Evolutionary conservation across 2,113 vertebrate species (phyloP), one percentile per base, ranked within the genome.

Genomic region (Bos indicus): DNA sequence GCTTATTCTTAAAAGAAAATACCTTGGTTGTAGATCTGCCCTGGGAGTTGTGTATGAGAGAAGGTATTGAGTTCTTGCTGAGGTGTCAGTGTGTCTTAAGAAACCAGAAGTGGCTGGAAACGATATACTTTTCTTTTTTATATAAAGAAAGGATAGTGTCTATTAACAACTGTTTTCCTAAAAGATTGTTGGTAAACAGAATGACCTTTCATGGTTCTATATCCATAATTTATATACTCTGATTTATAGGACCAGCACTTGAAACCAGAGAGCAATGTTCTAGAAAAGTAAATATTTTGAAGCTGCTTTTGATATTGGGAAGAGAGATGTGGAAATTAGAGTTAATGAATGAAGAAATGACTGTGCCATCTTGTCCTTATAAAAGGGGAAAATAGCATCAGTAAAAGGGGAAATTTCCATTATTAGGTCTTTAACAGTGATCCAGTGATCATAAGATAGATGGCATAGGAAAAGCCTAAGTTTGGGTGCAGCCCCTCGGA

Each of bases 201-300:
- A 56, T 77, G 11, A 90, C 26, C 77, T 92, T 81, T 67, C 84
- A 62, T 43, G 56, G 30, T 5, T 14, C 5, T 77, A 1, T 85
- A 36, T 60, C 74, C 46, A 28, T 43, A 84, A 91, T 25, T 71
- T 19, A 80, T 82, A 88, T 78, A n/a, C 11, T 78, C 12, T 78
- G 9, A 88, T 88, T 13, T 84, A 64, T 1, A 62, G 48, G 43
- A 6, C 26, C 11, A 88, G 48, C 48, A 77, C 56, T 92, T 95
- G 36, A 94, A 90, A 88, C 30, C 60, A 85, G 67, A 48, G 81
- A 78, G 26, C 3, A 46, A 26, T 17, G 7, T 91, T 94, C 48
- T 25, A 87, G 78, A 88, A 96, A 89, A 74, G 17, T 10, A 77
- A 56, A 92, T 54, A n/a, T 90, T 95, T 86, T 84, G n/a, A 96